These are phyloP conservation scores for Hydriomena furcata DNA, from an alignment of 2,888 invertebrate genomes.

Conservation along the genomic window DNA sequence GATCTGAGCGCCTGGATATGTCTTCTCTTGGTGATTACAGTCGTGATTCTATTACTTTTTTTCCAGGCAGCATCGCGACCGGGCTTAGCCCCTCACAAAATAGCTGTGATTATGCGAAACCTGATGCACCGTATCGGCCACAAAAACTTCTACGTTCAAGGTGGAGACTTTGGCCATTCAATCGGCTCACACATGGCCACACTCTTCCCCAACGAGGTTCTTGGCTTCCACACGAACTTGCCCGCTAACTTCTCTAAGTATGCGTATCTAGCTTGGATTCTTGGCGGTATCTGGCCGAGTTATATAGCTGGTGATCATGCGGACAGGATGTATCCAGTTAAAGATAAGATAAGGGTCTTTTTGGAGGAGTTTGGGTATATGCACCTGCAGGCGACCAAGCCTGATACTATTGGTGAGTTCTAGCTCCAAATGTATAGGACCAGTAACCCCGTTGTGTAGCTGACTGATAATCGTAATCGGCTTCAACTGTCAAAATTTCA, in stretches of 20 bases:
- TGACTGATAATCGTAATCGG: no score
- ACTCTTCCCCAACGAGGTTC: slow-evolving; percentile 84
- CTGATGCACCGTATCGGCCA: slow-evolving; percentile 88
- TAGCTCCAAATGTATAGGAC: neutral
- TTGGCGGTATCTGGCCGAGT: slow-evolving; percentile 79
- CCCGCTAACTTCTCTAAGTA: slow-evolving; percentile 64
- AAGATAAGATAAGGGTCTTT: slow-evolving; percentile 51
- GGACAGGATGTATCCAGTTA: slow-evolving; percentile 79
- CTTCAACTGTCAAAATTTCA: no score
- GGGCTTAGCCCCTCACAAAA: slow-evolving; percentile 83
- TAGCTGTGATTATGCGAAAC: slow-evolving; percentile 85
- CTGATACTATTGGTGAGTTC: slow-evolving; percentile 89
- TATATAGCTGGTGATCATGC: slow-evolving; percentile 71
- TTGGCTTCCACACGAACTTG: slow-evolving; percentile 86
- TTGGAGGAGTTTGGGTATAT: slow-evolving; percentile 84
- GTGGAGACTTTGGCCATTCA: slow-evolving; percentile 90
- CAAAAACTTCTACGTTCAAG: slow-evolving; percentile 87
- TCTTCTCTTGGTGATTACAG: no score
- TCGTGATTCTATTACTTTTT: no score
- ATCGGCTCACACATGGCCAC: slow-evolving; percentile 85
- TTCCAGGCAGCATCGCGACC: slow-evolving; percentile 77
- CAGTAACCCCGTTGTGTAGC: no score
- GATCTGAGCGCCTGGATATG: no score
- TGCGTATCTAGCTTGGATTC: slow-evolving; percentile 52
- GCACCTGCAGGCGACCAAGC: slow-evolving; percentile 91